Conservation (phyloP, 2,113 vertebrate species). For the Athene noctua region DNA sequence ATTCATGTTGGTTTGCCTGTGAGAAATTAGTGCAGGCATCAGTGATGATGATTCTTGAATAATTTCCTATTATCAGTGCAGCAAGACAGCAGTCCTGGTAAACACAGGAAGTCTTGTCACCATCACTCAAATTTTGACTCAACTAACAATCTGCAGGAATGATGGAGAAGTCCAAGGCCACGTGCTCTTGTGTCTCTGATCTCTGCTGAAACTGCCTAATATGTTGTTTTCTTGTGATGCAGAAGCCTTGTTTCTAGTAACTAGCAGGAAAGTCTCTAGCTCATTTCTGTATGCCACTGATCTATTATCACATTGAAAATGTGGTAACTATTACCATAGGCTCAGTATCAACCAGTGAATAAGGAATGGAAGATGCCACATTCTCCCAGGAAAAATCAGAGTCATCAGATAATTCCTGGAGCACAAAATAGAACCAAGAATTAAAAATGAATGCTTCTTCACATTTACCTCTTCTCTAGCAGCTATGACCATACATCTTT, state of each 20-base stretch:
- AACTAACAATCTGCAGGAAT: background rate
- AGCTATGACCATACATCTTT: background rate
- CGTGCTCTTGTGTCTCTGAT: accelerated
- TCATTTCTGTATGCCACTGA: background rate
- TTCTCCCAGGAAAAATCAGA: background rate
- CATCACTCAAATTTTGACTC: background rate
- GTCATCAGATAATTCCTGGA: background rate
- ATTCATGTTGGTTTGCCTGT: background rate
- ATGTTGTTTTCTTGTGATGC: background rate
- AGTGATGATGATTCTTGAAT: background rate
- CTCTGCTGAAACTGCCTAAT: background rate
- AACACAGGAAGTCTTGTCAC: background rate
- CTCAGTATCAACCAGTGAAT: background rate
- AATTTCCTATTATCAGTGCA: background rate
- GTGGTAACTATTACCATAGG: background rate
- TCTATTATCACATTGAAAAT: background rate
- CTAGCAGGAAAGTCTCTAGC: background rate
- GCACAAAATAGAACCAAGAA: constrained; percentile 9
- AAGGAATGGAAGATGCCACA: background rate
- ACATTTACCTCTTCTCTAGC: background rate
- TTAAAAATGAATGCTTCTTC: background rate
- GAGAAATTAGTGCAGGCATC: background rate
- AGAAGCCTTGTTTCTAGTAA: background rate
- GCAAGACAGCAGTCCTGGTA: background rate
- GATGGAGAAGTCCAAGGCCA: background rate